Evolutionary conservation across 2,797 vertebrate species (phyloP), one percentile per base, ranked within the genome.

Genomic region (Megalops cyprinoides): DNA sequence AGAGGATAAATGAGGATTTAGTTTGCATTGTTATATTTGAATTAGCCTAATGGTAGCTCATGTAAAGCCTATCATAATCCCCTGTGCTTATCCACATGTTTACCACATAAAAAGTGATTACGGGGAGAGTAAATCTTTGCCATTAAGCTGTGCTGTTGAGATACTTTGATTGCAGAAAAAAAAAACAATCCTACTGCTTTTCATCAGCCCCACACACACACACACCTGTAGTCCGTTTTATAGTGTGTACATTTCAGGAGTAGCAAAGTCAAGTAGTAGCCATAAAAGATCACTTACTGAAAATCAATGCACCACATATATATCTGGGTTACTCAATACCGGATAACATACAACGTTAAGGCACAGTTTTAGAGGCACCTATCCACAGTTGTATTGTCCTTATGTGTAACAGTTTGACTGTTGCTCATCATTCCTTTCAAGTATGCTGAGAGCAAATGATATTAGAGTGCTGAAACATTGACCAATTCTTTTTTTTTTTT

Each of bases 201-300:
- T n/a, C n/a, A n/a, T n/a, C n/a, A n/a, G n/a, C n/a, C n/a, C n/a
- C n/a, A n/a, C n/a, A n/a, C n/a, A n/a, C n/a, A n/a, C n/a, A n/a
- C n/a, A n/a, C n/a, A n/a, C n/a, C n/a, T n/a, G n/a, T n/a, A n/a
- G n/a, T n/a, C n/a, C n/a, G n/a, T n/a, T n/a, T n/a, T n/a, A n/a
- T n/a, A 37, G 34, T 5, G 34, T 18, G 7, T 12, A 67, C 34
- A 39, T 15, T 37, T 6, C n/a, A 60, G 23, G 12, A 28, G 51
- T 53, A 53, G 51, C 12, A 12, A 53, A 15, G 51, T 10, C 51
- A 71, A 71, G 8, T 71, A 42, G 67, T 23, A 39, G 67, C 67
- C 67, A 71, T 71, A n/a, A 71, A 44, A 71, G n/a, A 44, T 37
- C 67, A 71, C 67, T 71, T 71, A 71, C 37, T n/a, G 67, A 71